Evolutionary conservation across 2,888 invertebrate species (phyloP).

Genomic region (Sussaba pulchella): DNA sequence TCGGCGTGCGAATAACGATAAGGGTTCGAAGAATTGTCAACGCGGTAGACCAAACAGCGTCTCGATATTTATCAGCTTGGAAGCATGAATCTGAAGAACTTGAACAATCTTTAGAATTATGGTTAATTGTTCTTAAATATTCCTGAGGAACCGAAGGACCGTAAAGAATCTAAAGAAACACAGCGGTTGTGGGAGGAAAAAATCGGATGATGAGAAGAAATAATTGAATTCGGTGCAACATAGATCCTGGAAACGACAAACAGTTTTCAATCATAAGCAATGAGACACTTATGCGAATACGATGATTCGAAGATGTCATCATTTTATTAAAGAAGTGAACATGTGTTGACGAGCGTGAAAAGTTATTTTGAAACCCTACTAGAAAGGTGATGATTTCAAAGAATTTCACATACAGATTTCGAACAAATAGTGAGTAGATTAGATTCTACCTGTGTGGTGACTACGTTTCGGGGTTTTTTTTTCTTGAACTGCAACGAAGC

Average conservation of each 20-base stretch:
- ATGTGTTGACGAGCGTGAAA: background rate
- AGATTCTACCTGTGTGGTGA: background rate
- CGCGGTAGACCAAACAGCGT: constrained; percentile 7
- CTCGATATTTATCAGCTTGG: constrained; percentile 11
- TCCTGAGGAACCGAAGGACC: too few species aligned
- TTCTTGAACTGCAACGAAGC: background rate
- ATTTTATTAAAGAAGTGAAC: too few species aligned
- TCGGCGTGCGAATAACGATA: constrained; percentile 43
- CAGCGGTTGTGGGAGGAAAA: too few species aligned
- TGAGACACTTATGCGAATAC: too few species aligned
- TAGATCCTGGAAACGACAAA: background rate
- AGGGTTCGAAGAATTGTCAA: constrained; percentile 38
- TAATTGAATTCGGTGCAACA: background rate
- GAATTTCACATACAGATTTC: background rate
- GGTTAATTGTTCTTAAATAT: too few species aligned
- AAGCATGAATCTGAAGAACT: background rate
- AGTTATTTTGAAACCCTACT: too few species aligned
- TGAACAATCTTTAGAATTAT: too few species aligned
- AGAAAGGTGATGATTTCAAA: too few species aligned
- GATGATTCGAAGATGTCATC: too few species aligned
- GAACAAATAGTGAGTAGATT: background rate
- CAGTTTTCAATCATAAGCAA: background rate
- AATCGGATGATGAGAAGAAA: too few species aligned
- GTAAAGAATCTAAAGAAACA: too few species aligned
- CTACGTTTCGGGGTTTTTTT: background rate